phyloP scores from a whole-genome alignment of 2,797 vertebrate genomes.

The Poecile montanus region DNA sequence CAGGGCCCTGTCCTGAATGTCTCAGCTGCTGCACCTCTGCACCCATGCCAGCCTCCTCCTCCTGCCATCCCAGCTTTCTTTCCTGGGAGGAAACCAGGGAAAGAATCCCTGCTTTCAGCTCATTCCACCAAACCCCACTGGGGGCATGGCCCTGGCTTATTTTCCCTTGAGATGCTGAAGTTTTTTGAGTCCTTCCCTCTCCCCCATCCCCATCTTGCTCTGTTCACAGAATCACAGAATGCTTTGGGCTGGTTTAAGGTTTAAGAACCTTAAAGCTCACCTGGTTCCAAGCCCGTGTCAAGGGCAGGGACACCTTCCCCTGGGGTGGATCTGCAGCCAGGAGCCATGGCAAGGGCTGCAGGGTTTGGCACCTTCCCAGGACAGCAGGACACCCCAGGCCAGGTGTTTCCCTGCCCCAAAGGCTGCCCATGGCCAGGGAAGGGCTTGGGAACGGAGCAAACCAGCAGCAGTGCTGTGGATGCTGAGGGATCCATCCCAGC shows the following conservation, averaged over 20 bases:
- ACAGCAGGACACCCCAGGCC: fast-evolving
- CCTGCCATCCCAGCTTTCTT: background rate
- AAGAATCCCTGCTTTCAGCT: background rate
- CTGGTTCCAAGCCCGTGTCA: fast-evolving
- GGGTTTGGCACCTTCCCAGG: background rate
- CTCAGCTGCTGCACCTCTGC: background rate
- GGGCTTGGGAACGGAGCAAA: background rate
- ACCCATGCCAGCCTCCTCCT: background rate
- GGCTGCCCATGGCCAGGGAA: background rate
- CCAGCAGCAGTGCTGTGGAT: fast-evolving
- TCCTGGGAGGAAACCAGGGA: background rate
- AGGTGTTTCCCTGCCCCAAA: no score
- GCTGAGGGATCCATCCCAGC: fast-evolving
- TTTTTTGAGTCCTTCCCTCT: background rate
- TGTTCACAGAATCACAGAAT: fast-evolving
- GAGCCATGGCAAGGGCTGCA: fast-evolving
- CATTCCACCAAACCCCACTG: background rate
- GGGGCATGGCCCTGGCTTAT: fast-evolving
- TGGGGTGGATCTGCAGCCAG: background rate
- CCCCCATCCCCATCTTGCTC: fast-evolving
- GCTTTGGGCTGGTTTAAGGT: background rate
- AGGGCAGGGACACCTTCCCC: background rate
- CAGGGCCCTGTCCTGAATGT: background rate
- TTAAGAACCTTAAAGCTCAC: background rate
- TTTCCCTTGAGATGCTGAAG: background rate